A percentile compares a stretch with the other conserved stretches of the same genome.
Evolutionary conservation across 1,140 invertebrate genomes (phyloP).

Genomic region (Ctenoplectra terminalis): DNA sequence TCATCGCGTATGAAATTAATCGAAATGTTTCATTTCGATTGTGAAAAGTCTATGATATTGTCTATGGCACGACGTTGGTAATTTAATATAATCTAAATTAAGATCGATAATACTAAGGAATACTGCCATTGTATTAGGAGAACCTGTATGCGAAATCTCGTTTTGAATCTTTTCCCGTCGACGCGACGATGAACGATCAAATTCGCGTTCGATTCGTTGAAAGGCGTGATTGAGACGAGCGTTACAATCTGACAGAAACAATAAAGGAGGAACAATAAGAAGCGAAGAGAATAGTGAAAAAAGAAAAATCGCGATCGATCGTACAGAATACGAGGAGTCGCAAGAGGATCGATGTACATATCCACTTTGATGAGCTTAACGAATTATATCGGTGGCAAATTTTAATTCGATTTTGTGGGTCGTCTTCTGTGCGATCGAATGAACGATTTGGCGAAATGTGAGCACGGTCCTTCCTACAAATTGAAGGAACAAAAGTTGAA

Average conservation of each 20-base stretch:
- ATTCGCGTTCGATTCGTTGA: constrained; percentile 5
- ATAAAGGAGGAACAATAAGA: not conserved
- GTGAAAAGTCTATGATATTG: constrained; percentile 57
- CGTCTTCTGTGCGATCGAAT: constrained; percentile 55
- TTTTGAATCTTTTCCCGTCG: constrained; percentile 4
- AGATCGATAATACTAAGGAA: constrained; percentile 41
- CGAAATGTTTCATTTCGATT: constrained; percentile 31
- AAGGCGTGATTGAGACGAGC: not conserved
- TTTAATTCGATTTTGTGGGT: constrained; percentile 23
- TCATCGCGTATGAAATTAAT: not conserved
- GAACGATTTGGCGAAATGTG: constrained; percentile 4
- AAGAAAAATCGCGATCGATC: constrained; percentile 34
- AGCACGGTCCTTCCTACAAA: constrained; percentile 57
- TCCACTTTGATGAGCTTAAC: constrained; percentile 50
- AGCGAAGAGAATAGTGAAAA: not conserved
- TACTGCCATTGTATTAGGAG: constrained; percentile 60
- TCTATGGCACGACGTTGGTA: constrained; percentile 43
- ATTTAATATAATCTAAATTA: constrained; percentile 53
- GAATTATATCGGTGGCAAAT: constrained; percentile 32
- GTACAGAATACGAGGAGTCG: constrained; percentile 31
- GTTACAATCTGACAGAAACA: not conserved
- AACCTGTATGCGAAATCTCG: constrained; percentile 29
- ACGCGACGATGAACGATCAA: not conserved
- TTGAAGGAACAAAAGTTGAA: constrained; percentile 27
- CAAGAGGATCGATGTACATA: constrained; percentile 48